phyloP scores from a whole-genome alignment of 2,888 invertebrate genomes.

The Aphrophora alni region DNA sequence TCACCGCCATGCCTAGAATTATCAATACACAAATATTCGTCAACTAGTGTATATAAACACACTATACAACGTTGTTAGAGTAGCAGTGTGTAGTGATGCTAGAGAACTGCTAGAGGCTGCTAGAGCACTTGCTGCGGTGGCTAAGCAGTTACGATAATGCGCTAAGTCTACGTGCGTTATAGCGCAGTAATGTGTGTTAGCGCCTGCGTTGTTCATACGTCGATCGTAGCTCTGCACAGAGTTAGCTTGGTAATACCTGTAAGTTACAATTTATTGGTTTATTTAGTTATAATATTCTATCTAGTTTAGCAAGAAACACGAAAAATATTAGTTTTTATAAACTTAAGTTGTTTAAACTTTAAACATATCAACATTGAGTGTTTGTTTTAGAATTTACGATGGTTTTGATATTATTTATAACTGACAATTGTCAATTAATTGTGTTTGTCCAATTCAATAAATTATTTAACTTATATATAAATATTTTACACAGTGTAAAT shows the following conservation, averaged over 20 bases:
- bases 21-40: not conserved
- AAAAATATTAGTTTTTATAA: no score
- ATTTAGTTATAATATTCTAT: no score
- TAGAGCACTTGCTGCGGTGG: constrained; percentile 71
- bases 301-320: no score
- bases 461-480: no score
- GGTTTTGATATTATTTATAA: no score
- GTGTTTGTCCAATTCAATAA: no score
- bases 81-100: not conserved
- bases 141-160: constrained; percentile 80
- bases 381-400: no score
- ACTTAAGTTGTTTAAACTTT: no score
- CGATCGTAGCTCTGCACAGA: constrained; percentile 66
- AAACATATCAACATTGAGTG: no score
- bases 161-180: constrained; percentile 82
- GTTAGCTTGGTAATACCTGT: constrained; percentile 79
- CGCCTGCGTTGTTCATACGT: constrained; percentile 59
- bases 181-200: constrained; percentile 81
- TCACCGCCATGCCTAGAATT: not conserved
- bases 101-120: not conserved
- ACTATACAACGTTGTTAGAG: not conserved
- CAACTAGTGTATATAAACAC: not conserved
- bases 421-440: no score
- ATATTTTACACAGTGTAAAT: no score
- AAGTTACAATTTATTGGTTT: no score